Evolutionary conservation across 2,113 vertebrate genomes (phyloP), one percentile per base, ranked within the genome.

Genomic region (Triplophysa dalaica): DNA sequence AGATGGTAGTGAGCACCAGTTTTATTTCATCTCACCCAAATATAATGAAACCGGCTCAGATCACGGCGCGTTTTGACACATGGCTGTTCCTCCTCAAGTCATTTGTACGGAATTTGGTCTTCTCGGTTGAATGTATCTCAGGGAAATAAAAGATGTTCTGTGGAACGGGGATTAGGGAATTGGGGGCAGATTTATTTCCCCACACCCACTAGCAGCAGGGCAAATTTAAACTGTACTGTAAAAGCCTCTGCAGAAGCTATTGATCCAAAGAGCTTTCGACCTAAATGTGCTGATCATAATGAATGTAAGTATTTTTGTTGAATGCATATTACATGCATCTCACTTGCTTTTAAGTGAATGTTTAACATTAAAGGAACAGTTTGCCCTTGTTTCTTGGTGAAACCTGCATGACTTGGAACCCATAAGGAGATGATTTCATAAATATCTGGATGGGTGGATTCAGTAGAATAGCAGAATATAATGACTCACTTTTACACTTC

Each of bases 151-250:
- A 24, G 38, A 63, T 75, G 48, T 75, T 75, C 22, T 45, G 14
- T 63, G 21, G 48, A 33, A 54, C 14, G 62, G 24, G 63, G 33
- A 52, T 69, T 76, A 29, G 41, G 56, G 73, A 63, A 61, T 60
- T 48, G 56, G 43, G 75, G 56, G 13, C 67, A 80, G 69, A 54
- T 52, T 43, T 62, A 73, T 70, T 68, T 63, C 45, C 78, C 43
- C 10, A 7, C 60, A 73, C 26, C 45, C 24, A 41, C 9, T 50
- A 38, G n/a, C 2, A 13, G 50, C 12, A n/a, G 33, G 16, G 11
- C 61, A 63, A 81, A 75, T 81, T 61, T 60, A 19, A 75, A 48
- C 26, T 33, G 41, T 33, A 19, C 62, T 74, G 52, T 29, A 45
- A 81, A 69, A 38, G 24, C 38, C 43, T 76, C 41, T 54, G 43